Percentiles rank a stretch among this genome's conserved stretches.
These are phyloP conservation scores for Xiphophorus maculatus DNA, from an alignment of 2,113 vertebrate species.

Conservation along the genomic window DNA sequence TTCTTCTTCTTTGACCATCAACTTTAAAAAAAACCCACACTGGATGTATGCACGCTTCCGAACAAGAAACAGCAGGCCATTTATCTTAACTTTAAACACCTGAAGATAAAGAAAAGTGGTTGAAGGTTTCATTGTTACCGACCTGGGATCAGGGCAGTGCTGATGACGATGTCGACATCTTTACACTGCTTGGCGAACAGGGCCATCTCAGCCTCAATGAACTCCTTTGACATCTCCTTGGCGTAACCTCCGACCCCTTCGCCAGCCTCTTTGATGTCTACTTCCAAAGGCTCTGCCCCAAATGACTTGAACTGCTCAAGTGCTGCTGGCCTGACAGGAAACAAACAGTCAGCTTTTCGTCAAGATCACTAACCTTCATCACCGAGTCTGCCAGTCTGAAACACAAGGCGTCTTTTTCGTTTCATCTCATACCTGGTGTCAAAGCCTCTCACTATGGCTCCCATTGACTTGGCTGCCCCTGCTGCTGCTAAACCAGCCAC, in stretches of 20 bases:
- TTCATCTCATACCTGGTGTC: constrained; percentile 75
- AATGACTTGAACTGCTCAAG: constrained; percentile 84
- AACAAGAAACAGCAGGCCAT: background rate
- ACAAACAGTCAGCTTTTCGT: background rate
- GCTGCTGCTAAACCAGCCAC: constrained; percentile 84
- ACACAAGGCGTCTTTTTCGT: too few relatives aligned
- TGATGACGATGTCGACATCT: constrained; percentile 78
- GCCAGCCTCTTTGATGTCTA: constrained; percentile 75
- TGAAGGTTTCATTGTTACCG: constrained; percentile 9
- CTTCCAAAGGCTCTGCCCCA: constrained; percentile 79
- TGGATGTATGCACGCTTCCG: too few relatives aligned
- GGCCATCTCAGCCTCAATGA: constrained; percentile 80
- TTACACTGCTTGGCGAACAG: constrained; percentile 79
- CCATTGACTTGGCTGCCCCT: constrained; percentile 85
- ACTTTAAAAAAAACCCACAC: too few relatives aligned
- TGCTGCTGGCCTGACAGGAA: constrained; percentile 71
- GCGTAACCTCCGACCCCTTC: constrained; percentile 80
- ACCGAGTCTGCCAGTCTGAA: background rate
- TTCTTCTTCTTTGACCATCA: too few relatives aligned
- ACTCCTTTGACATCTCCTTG: constrained; percentile 83
- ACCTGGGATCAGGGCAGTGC: constrained; percentile 82
- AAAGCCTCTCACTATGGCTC: constrained; percentile 84
- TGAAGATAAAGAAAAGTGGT: background rate
- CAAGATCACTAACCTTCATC: background rate
- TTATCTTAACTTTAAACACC: background rate